phyloP scores from a whole-genome alignment of 1,140 invertebrate genomes.

The Neodiprion pinetum region DNA sequence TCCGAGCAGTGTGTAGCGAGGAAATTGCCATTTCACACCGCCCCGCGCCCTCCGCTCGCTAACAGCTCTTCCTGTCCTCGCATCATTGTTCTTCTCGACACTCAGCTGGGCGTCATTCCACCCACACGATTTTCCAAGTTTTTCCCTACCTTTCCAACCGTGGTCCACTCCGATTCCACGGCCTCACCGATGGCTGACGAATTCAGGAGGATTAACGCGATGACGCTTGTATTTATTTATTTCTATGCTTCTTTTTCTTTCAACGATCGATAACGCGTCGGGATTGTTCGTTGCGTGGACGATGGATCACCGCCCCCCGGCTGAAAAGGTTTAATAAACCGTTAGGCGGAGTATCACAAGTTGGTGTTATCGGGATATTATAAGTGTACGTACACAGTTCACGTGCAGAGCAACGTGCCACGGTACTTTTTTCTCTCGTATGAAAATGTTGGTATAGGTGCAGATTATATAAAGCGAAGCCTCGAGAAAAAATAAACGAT shows the following conservation, averaged over 20 bases:
- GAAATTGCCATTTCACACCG: slow-evolving; percentile 29
- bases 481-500: no score
- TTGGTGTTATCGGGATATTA: background rate
- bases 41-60: slow-evolving; percentile 16
- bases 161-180: background rate
- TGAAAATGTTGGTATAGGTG: background rate
- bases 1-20: slow-evolving; percentile 9
- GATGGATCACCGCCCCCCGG: background rate
- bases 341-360: background rate
- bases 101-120: background rate
- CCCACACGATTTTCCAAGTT: background rate
- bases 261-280: slow-evolving; percentile 3
- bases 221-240: background rate
- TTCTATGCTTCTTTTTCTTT: background rate
- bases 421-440: background rate
- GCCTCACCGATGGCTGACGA: background rate
- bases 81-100: background rate
- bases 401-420: background rate
- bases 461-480: no score
- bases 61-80: slow-evolving; percentile 21
- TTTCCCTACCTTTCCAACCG: background rate
- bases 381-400: background rate
- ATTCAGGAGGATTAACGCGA: background rate
- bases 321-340: slow-evolving; percentile 1
- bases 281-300: background rate